phyloP scores from a whole-genome alignment of 2,797 vertebrate genomes.

The Xenopus petersii region DNA sequence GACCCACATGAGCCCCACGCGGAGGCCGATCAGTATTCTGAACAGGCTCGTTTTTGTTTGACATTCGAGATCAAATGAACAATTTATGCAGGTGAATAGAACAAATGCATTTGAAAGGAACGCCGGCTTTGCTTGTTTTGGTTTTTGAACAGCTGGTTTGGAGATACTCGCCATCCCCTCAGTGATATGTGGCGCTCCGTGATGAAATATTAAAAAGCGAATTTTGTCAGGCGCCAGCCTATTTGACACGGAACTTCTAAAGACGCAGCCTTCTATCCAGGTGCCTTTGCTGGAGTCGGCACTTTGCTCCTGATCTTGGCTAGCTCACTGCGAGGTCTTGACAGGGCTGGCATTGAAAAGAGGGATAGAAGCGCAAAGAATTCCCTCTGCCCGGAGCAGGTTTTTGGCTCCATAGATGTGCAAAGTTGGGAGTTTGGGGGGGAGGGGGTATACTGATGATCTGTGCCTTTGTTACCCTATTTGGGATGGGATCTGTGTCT shows the following conservation, averaged over 20 bases:
- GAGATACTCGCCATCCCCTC: constrained; percentile 22
- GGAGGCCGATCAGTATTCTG: background rate
- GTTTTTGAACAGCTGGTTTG: constrained; percentile 41
- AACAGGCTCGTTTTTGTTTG: constrained; percentile 4
- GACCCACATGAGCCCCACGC: background rate
- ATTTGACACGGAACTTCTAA: constrained; percentile 45
- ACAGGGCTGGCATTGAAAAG: constrained; percentile 39
- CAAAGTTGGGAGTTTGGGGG: background rate
- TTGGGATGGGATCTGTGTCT: constrained; percentile 43
- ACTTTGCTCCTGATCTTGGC: constrained; percentile 44
- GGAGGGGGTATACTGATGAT: constrained; percentile 32
- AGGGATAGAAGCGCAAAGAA: constrained; percentile 32
- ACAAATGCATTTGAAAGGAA: constrained; percentile 22
- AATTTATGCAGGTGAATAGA: constrained; percentile 27
- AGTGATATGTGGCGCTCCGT: constrained; percentile 27
- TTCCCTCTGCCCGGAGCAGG: constrained; percentile 44
- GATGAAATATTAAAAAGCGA: constrained; percentile 43
- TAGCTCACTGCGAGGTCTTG: constrained; percentile 25
- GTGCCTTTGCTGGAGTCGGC: constrained; percentile 41
- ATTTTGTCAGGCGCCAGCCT: constrained; percentile 26
- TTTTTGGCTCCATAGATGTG: constrained; percentile 38
- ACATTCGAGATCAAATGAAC: constrained; percentile 19
- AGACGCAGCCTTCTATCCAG: constrained; percentile 34
- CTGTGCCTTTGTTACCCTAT: constrained; percentile 34
- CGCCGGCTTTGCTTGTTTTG: constrained; percentile 22